These are phyloP conservation scores for Neria commutata DNA, from an alignment of 2,888 invertebrate genomes.

Conservation along the genomic window DNA sequence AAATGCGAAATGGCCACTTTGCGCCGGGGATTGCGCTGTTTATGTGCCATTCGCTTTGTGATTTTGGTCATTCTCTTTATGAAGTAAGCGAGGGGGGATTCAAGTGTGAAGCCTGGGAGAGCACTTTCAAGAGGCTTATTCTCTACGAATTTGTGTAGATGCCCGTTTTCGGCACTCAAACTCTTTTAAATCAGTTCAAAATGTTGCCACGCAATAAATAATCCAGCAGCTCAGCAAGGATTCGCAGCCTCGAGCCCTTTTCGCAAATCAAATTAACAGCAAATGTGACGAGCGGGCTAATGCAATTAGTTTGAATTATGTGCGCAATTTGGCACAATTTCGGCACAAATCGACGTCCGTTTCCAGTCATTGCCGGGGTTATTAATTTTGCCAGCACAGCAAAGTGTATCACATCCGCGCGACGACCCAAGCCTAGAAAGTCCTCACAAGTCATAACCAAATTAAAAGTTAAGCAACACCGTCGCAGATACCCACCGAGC, in stretches of 20 bases:
- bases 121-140: too few species aligned
- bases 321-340: slow-evolving; percentile 48
- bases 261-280: slow-evolving; percentile 34
- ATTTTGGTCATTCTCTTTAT: too few species aligned
- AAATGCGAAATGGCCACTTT: slow-evolving; percentile 16
- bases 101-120: too few species aligned
- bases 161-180: too few species aligned
- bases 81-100: too few species aligned
- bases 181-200: too few species aligned
- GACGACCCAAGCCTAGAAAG: background rate
- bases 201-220: too few species aligned
- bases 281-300: slow-evolving; percentile 31
- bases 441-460: slow-evolving; percentile 28
- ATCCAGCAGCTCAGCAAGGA: too few species aligned
- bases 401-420: background rate
- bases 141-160: too few species aligned
- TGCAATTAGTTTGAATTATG: slow-evolving; percentile 53
- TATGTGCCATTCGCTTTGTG: too few species aligned
- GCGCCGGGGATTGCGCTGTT: slow-evolving; percentile 18
- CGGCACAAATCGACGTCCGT: slow-evolving; percentile 23
- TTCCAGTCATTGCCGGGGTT: slow-evolving; percentile 40
- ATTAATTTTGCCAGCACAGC: slow-evolving; percentile 42
- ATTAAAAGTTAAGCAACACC: slow-evolving; percentile 24
- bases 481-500: slow-evolving; percentile 41
- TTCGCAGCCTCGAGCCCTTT: background rate